These are phyloP conservation scores for Phoebastria nigripes DNA, from an alignment of 2,797 vertebrate genomes.

Conservation along the genomic window DNA sequence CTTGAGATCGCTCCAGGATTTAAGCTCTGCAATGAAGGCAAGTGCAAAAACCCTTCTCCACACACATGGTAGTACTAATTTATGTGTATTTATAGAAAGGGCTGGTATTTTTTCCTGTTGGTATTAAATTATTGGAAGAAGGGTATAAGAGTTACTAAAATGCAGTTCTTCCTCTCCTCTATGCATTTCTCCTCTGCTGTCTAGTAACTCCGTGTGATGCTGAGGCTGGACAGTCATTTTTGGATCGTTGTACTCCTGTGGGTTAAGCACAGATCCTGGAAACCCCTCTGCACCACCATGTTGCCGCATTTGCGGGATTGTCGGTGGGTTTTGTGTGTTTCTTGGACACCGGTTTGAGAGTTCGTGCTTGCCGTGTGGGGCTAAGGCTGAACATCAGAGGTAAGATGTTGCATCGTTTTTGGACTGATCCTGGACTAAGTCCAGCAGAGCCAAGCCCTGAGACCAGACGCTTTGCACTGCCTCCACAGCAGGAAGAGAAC, in stretches of 20 bases:
- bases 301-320: neutral
- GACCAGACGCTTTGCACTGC: neutral
- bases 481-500: neutral
- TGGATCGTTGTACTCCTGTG: accelerated
- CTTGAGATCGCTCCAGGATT: neutral
- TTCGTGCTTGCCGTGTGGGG: neutral
- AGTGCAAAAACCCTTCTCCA: slow-evolving; percentile 19
- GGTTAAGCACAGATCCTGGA: neutral
- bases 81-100: slow-evolving; percentile 14
- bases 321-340: neutral
- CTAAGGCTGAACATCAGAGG: neutral
- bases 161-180: neutral
- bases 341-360: neutral
- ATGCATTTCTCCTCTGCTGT: neutral
- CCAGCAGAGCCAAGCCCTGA: neutral
- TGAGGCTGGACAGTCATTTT: neutral
- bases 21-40: slow-evolving; percentile 24
- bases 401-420: neutral
- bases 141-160: neutral
- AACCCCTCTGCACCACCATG: neutral
- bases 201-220: neutral
- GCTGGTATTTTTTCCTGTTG: neutral
- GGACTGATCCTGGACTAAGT: neutral
- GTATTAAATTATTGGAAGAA: neutral
- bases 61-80: slow-evolving; percentile 38